Evolutionary conservation across 30 jellyfish, hydroid and myxozoan species (phyloP), one percentile per base, ranked within the genome.

Genomic region (Calvadosia cruxmelitensis): DNA sequence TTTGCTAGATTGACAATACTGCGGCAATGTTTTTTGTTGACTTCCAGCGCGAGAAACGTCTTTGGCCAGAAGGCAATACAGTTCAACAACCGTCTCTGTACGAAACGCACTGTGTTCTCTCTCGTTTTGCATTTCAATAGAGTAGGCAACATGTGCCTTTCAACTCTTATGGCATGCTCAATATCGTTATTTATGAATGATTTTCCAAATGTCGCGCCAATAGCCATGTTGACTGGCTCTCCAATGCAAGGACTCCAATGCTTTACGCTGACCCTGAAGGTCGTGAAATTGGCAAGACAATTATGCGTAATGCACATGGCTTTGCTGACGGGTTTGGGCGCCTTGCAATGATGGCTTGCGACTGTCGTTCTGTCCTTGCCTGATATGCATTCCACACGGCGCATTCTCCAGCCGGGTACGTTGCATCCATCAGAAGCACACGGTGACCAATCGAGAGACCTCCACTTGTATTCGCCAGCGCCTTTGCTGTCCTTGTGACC

Each of bases 11-110:
- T 36, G 1, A 24, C 63, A 24, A 20, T 34, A 34, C 33, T 2
- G 23, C 33, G 26, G 0, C 1, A n/a, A 16, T 36, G 24, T 33
- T 83, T 69, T 50, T 79, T n/a, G 3, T 71, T 77, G 7, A 79
- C 78, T 31, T 70, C 73, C 2, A 68, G 16, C 13, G 30, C 29
- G 15, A 48, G 31, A 49, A 34, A 67, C 33, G 50, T 63, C 26
- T 49, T 34, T 13, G 78, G 69, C 92, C 92, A 79, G 27, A 34
- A 50, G 24, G 78, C 92, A 15, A 31, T 27, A 29, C 92, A 79
- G 50, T 78, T 20, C n/a, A 74, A 50, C 33, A 64, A 63, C 49
- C 92, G 53, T 33, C 73, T 70, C 52, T 64, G 70, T n/a, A 70
- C 79, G 42, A 67, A 79, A 2, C 34, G 33, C 1, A 70, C 29